phyloP scores from a whole-genome alignment of 2,797 vertebrate genomes.

The Erethizon dorsatum region DNA sequence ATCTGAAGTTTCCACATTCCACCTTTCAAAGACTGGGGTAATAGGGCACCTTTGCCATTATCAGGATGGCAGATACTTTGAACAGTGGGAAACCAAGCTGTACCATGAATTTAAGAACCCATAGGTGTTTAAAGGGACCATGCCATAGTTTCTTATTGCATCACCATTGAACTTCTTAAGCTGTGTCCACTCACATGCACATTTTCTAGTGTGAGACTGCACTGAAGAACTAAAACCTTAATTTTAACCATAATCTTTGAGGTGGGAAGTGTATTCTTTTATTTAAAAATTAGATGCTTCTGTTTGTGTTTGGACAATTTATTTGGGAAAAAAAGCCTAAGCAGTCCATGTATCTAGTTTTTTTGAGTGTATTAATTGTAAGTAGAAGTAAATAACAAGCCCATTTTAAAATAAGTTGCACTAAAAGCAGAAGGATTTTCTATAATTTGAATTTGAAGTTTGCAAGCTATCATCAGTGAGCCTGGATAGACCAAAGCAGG shows the following conservation, averaged over 20 bases:
- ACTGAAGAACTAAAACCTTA: conserved; percentile 34
- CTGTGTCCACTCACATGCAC: not conserved
- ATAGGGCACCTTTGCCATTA: not conserved
- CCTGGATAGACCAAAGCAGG: not conserved
- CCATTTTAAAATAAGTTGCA: conserved; percentile 35
- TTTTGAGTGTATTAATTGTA: conserved; percentile 49
- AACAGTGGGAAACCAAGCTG: not conserved
- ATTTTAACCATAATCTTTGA: conserved; percentile 23
- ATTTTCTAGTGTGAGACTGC: not conserved
- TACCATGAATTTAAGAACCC: conserved; percentile 8
- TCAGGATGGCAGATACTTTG: not conserved
- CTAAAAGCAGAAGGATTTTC: conserved; percentile 3
- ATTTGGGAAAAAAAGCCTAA: conserved; percentile 45
- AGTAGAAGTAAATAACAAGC: not conserved
- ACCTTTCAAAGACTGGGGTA: not conserved
- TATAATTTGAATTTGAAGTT: conserved; percentile 62
- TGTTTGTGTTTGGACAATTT: not conserved
- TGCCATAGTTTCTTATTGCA: conserved; percentile 36
- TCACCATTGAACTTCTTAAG: conserved; percentile 11
- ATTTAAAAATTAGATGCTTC: conserved; percentile 19
- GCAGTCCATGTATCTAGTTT: conserved; percentile 17
- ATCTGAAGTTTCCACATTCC: not conserved
- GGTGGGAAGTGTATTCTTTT: not conserved
- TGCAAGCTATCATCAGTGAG: not conserved
- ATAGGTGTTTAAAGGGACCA: not conserved